Evolutionary conservation across 2,113 vertebrate species (phyloP).

Genomic region (Thinocorus orbignyianus): DNA sequence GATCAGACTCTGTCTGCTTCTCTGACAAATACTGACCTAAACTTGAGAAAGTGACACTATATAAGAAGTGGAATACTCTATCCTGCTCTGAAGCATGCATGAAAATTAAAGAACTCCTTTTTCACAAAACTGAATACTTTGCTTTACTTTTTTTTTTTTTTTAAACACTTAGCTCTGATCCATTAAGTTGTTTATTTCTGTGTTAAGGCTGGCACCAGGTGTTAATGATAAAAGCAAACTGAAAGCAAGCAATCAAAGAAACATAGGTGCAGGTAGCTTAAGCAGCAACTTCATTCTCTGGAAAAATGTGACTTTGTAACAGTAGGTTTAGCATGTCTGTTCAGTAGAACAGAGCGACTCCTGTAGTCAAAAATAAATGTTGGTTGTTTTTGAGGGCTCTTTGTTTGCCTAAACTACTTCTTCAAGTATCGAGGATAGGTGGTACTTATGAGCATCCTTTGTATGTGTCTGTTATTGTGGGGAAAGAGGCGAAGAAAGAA

Average conservation of each 20-base stretch:
- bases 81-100: background rate
- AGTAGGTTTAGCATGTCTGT: background rate
- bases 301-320: background rate
- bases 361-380: background rate
- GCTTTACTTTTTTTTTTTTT: background rate
- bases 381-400: background rate
- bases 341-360: background rate
- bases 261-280: background rate
- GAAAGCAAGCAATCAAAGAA: background rate
- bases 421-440: background rate
- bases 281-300: background rate
- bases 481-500: background rate
- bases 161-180: background rate
- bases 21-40: background rate
- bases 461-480: background rate
- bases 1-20: background rate
- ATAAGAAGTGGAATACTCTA: background rate
- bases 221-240: background rate
- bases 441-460: background rate
- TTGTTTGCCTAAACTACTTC: background rate
- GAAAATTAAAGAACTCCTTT: background rate
- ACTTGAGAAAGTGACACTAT: background rate
- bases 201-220: background rate
- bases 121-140: background rate
- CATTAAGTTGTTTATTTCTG: background rate